These are phyloP conservation scores for Holothuria glaberrima DNA, from an alignment of 35 echinoderm and acorn worm species.

Conservation along the genomic window DNA sequence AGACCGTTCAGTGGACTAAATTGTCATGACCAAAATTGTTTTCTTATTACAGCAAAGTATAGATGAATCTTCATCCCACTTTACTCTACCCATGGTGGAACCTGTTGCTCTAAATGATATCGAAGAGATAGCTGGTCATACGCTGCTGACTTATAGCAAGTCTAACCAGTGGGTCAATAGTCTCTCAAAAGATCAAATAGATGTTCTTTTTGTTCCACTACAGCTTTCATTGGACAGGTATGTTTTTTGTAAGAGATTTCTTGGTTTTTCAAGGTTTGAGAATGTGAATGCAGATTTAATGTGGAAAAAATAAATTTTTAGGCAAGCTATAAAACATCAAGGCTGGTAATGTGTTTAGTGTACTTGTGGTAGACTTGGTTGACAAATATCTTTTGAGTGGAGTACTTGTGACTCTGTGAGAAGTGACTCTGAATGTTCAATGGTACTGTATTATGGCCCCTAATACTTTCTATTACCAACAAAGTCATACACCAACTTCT, in stretches of 20 bases:
- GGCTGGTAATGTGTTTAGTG: too few species aligned
- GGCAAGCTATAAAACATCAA: too few species aligned
- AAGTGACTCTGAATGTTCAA: too few species aligned
- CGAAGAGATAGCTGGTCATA: background rate
- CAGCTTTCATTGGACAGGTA: slow-evolving; percentile 4
- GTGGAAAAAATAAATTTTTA: background rate
- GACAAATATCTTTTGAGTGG: too few species aligned
- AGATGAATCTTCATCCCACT: background rate
- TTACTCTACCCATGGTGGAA: slow-evolving; percentile 15
- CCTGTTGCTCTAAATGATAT: background rate
- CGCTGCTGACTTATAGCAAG: background rate
- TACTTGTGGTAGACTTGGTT: too few species aligned
- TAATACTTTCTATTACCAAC: too few species aligned
- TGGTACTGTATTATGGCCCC: too few species aligned
- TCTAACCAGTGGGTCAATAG: background rate
- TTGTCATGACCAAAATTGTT: background rate
- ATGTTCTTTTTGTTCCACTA: slow-evolving; percentile 4
- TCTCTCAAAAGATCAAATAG: background rate
- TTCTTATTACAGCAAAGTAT: background rate
- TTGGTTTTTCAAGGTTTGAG: background rate
- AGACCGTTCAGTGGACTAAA: background rate
- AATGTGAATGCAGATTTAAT: background rate
- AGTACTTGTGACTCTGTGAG: too few species aligned
- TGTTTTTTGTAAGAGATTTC: background rate
- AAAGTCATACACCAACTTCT: too few species aligned